Evolutionary conservation across 2,113 vertebrate species (phyloP).

Genomic region (Cettia cetti): DNA sequence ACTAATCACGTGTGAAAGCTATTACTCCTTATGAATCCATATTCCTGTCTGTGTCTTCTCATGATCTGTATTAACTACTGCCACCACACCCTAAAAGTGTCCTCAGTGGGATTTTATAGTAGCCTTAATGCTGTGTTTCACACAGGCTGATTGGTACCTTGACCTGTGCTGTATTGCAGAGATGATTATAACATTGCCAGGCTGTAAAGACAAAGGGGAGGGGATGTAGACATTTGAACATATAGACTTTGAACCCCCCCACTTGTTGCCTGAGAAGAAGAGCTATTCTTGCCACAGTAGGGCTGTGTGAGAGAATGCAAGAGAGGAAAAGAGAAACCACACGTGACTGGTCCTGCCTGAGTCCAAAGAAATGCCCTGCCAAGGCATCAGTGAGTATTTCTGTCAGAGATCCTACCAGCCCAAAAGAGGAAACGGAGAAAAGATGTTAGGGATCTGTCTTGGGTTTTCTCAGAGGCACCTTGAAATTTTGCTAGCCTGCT

Average conservation of each 20-base stretch:
- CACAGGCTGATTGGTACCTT: background rate
- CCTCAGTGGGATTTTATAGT: background rate
- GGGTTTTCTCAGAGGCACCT: background rate
- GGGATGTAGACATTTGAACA: background rate
- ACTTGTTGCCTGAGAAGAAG: background rate
- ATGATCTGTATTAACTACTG: background rate
- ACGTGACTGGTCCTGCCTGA: background rate
- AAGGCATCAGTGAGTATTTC: background rate
- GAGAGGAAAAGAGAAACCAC: background rate
- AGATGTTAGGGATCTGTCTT: background rate
- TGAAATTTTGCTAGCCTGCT: rapidly evolving
- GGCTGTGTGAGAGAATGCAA: rapidly evolving
- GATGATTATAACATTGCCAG: background rate
- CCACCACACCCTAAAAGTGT: background rate
- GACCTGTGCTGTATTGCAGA: background rate
- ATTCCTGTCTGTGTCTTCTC: background rate
- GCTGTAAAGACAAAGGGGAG: background rate
- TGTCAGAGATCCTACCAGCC: background rate
- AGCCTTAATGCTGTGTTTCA: background rate
- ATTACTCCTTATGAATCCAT: background rate
- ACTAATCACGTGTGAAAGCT: background rate
- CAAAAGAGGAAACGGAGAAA: background rate
- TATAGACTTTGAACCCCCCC: background rate
- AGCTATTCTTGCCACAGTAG: background rate
- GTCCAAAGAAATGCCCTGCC: background rate